Evolutionary conservation across 2,888 invertebrate genomes (phyloP).

Genomic region (Tromatobia lineatoria): DNA sequence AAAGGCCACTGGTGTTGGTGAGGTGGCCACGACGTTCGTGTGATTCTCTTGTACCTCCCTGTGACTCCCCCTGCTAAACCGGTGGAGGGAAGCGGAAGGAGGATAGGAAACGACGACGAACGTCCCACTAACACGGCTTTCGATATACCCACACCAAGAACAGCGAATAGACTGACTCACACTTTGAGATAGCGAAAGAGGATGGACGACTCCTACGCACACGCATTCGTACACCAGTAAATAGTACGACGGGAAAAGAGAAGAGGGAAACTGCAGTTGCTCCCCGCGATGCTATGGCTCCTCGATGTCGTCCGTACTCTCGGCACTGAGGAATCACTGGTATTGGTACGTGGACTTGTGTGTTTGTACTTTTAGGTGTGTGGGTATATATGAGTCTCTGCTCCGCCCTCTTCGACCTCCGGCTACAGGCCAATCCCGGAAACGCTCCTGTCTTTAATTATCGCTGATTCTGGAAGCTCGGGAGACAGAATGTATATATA

Average conservation of each 20-base stretch:
- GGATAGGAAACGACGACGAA: slow-evolving; percentile 16
- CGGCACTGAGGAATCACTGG: slow-evolving; percentile 64
- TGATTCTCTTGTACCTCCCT: slow-evolving; percentile 59
- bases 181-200: slow-evolving; percentile 41
- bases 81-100: slow-evolving; percentile 40
- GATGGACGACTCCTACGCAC: slow-evolving; percentile 67
- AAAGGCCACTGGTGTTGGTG: slow-evolving; percentile 57
- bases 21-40: slow-evolving; percentile 64
- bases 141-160: slow-evolving; percentile 69
- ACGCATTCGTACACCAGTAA: slow-evolving; percentile 64
- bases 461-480: slow-evolving; percentile 68
- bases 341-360: slow-evolving; percentile 42
- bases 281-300: slow-evolving; percentile 56
- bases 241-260: slow-evolving; percentile 54
- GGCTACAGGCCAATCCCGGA: slow-evolving; percentile 77
- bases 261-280: slow-evolving; percentile 47
- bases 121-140: slow-evolving; percentile 57
- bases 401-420: slow-evolving; percentile 74
- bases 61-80: slow-evolving; percentile 54
- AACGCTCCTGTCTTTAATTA: slow-evolving; percentile 73
- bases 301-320: slow-evolving; percentile 75
- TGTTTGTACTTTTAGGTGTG: slow-evolving; percentile 33
- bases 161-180: slow-evolving; percentile 51
- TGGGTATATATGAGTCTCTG: neutral
- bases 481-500: slow-evolving; percentile 51